Conservation (phyloP, 1,140 invertebrate species). For the Drosophila burlai region DNA sequence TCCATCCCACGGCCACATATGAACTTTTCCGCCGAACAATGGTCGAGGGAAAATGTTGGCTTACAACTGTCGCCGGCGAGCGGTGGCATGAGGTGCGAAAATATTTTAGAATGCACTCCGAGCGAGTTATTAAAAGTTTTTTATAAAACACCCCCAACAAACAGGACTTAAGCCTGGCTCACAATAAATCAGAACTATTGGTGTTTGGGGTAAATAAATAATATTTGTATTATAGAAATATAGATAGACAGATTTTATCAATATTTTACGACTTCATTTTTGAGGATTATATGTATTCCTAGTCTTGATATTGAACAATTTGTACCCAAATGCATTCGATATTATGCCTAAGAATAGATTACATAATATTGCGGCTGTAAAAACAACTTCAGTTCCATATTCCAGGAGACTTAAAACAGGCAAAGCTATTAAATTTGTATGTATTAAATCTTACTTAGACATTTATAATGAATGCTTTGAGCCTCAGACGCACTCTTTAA, state of each 20-base stretch:
- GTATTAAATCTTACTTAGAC: neutral
- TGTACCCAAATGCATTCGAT: too few relatives aligned
- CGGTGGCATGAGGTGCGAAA: constrained; percentile 6
- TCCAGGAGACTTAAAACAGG: too few relatives aligned
- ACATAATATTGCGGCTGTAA: too few relatives aligned
- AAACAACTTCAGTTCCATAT: too few relatives aligned
- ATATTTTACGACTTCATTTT: too few relatives aligned
- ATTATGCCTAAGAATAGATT: too few relatives aligned
- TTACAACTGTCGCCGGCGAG: constrained; percentile 4
- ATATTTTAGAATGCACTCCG: constrained; percentile 14
- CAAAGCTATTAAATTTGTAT: too few relatives aligned
- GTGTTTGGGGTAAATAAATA: too few relatives aligned
- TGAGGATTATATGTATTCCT: too few relatives aligned
- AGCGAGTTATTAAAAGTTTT: constrained; percentile 10
- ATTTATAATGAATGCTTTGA: neutral
- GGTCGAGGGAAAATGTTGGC: constrained; percentile 27
- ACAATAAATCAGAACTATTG: neutral
- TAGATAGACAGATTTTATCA: too few relatives aligned
- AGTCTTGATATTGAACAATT: too few relatives aligned
- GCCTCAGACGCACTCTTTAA: neutral
- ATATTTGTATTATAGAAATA: too few relatives aligned
- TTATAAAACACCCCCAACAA: neutral
- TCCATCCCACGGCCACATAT: constrained; percentile 24
- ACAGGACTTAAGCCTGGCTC: neutral
- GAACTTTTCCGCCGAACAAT: constrained; percentile 34